Conservation (phyloP, 1,140 invertebrate genomes). For the Sesamia nonagrioides region DNA sequence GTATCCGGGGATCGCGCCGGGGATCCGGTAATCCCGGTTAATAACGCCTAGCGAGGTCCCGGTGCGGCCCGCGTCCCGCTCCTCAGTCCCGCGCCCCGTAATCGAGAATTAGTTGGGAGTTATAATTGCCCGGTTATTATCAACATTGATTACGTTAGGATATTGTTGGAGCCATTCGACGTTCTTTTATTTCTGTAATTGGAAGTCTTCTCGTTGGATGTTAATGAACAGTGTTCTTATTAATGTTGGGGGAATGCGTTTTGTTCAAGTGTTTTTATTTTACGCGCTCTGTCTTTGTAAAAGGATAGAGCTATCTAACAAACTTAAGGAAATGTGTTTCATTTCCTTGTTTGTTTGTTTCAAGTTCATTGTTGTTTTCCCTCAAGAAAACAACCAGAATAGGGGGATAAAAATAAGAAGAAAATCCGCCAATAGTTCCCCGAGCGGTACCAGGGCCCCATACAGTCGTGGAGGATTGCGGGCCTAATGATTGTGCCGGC, state of each 20-base stretch:
- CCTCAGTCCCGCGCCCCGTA: constrained; percentile 68
- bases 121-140: constrained; percentile 80
- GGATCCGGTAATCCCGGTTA: constrained; percentile 85
- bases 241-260: constrained; percentile 1
- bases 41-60: constrained; percentile 74
- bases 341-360: not conserved
- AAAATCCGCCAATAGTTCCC: constrained; percentile 74
- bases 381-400: constrained; percentile 53
- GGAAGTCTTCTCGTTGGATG: constrained; percentile 28
- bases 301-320: not conserved
- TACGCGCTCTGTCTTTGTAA: not conserved
- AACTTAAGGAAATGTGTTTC: constrained; percentile 7
- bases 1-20: constrained; percentile 77
- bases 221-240: constrained; percentile 28
- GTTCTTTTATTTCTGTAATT: constrained; percentile 44
- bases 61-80: constrained; percentile 59
- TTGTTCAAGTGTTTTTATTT: constrained; percentile 9
- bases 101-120: constrained; percentile 75
- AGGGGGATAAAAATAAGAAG: constrained; percentile 59
- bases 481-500: constrained; percentile 75
- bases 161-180: constrained; percentile 52
- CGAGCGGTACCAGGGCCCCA: constrained; percentile 64
- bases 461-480: constrained; percentile 68
- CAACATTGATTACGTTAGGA: constrained; percentile 60
- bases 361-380: constrained; percentile 45